Evolutionary conservation across 2,888 invertebrate species (phyloP), one percentile per base, ranked within the genome.

Genomic region (Amphipoea oculea): DNA sequence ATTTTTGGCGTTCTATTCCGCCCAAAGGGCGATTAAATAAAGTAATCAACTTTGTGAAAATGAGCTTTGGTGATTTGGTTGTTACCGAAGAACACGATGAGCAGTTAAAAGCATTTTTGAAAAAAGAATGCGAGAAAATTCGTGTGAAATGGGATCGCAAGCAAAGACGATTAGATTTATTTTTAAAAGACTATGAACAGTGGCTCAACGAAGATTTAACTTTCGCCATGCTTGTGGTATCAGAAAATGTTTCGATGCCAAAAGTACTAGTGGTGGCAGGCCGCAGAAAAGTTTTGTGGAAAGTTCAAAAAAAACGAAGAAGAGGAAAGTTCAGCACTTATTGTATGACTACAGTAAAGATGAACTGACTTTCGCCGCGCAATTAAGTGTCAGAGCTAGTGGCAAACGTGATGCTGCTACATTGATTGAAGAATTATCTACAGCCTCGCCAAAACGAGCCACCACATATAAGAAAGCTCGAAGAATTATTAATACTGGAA

Each of bases 311-410:
- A 45, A 45, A 45, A 45, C 45, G 45, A 45, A 45, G 45, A 45
- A 45, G 45, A 29, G 29, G 29, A 29, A 29, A 45, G 45, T 45
- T 45, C 45, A 45, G 45, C 45, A 45, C 45, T 45, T 45, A 45
- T 70, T 82, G 62, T 3, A 63, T 57, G 69, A 78, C 9, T 82
- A 82, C 65, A 73, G 78, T 36, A 69, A 29, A 51, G 76, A 82
- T 60, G 68, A 79, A 36, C 62, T 79, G 29, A 57, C 71, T 67
- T 82, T 70, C 17, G 82, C 79, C 36, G 57, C 82, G n/a, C 68
- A 82, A 79, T 29, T 66, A 60, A 82, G 73, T 82, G 74, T 82
- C 5, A 68, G 82, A 79, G 73, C 76, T 12, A 71, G 82, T 70
- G 82, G 73, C 40, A 79, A 76, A 51, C 79, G 79, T 29, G 79